A percentile compares a stretch with the other conserved stretches of the same genome.
Evolutionary conservation across 2,797 vertebrate genomes (phyloP).

Genomic region (Orientallactaga sibirica): DNA sequence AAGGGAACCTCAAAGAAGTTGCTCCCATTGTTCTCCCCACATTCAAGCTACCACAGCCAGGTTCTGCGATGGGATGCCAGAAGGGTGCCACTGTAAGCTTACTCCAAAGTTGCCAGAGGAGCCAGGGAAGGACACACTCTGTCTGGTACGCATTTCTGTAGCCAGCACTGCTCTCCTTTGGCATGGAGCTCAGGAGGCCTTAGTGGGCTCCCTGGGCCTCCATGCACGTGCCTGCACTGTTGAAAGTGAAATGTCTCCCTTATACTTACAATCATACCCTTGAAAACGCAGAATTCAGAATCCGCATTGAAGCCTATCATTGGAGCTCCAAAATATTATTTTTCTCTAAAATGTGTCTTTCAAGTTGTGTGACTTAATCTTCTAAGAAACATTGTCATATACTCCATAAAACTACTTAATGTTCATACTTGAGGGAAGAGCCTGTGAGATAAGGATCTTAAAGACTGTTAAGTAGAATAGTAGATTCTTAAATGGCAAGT

Average conservation of each 20-base stretch:
- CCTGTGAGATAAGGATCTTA: neutral
- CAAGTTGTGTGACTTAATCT: neutral
- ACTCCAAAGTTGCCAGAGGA: too few species aligned
- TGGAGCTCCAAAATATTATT: neutral
- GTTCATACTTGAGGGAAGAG: neutral
- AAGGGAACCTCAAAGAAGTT: neutral
- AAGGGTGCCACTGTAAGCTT: fast-evolving
- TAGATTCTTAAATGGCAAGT: neutral
- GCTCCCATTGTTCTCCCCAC: neutral
- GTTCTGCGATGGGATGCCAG: fast-evolving
- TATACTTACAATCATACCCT: neutral
- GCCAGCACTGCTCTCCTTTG: neutral
- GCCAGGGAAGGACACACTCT: fast-evolving
- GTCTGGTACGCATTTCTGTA: neutral
- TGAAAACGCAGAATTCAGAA: neutral
- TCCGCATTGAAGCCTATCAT: neutral
- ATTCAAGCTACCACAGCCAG: neutral
- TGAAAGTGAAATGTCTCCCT: neutral
- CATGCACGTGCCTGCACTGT: fast-evolving
- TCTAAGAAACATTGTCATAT: neutral
- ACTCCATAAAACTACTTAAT: neutral
- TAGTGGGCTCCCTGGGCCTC: too few species aligned
- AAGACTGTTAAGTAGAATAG: neutral
- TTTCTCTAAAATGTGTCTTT: neutral
- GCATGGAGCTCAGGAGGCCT: neutral